A percentile compares a stretch with the other conserved stretches of the same genome.
Evolutionary conservation across 2,113 vertebrate genomes (phyloP).

Genomic region (Lipophrys pholis): DNA sequence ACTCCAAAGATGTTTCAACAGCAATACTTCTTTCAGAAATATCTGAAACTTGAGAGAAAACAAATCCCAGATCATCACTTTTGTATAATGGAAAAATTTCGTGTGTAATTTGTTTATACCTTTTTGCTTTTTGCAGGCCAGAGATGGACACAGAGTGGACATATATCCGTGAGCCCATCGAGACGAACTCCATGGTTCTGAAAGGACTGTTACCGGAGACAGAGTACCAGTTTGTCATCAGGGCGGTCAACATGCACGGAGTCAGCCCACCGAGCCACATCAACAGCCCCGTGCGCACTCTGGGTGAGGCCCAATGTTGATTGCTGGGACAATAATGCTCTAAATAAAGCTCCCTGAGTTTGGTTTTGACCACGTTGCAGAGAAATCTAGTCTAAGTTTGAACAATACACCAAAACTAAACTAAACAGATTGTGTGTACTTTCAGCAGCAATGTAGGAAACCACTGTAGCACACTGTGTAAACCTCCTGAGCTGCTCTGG

Average conservation of each 20-base stretch:
- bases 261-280: slow-evolving; percentile 86
- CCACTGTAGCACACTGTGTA: slow-evolving; percentile 1
- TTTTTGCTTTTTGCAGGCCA: slow-evolving; percentile 80
- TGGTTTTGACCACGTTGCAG: slow-evolving; percentile 32
- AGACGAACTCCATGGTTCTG: slow-evolving; percentile 93
- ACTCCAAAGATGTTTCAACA: background rate
- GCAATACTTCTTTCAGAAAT: too few species aligned
- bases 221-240: slow-evolving; percentile 91
- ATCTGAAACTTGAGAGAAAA: too few species aligned
- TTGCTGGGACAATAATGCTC: slow-evolving; percentile 4
- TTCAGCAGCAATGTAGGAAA: background rate
- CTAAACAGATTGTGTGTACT: slow-evolving; percentile 25
- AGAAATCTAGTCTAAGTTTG: slow-evolving; percentile 24
- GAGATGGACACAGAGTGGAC: slow-evolving; percentile 93
- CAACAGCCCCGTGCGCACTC: slow-evolving; percentile 85
- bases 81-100: too few species aligned
- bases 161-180: slow-evolving; percentile 89
- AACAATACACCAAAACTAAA: slow-evolving; percentile 13
- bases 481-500: background rate
- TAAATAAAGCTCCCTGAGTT: background rate
- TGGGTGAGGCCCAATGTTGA: slow-evolving; percentile 83
- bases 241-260: slow-evolving; percentile 88
- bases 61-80: too few species aligned
- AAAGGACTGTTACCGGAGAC: slow-evolving; percentile 91
- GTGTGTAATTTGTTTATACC: background rate